phyloP scores from a whole-genome alignment of 2,888 invertebrate species.

The Lochmaea capreae region DNA sequence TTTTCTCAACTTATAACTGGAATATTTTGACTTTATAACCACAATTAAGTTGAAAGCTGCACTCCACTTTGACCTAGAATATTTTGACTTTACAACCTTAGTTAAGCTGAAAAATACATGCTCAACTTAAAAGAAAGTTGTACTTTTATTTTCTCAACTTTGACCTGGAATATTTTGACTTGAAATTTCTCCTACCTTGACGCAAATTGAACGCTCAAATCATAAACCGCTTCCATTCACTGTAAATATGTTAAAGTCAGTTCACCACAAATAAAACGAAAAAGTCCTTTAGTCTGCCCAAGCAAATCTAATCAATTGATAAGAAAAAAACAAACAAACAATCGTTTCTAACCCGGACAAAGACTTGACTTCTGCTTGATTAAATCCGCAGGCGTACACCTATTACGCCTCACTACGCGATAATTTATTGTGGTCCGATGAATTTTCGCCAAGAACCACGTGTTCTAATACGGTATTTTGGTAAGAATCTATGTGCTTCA shows the following conservation, averaged over 20 bases:
- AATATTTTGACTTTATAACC: no score
- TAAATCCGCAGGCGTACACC: slow-evolving; percentile 59
- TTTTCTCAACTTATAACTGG: no score
- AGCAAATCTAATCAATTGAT: slow-evolving; percentile 40
- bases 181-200: slow-evolving; percentile 22
- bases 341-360: slow-evolving; percentile 38
- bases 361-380: slow-evolving; percentile 54
- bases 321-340: slow-evolving; percentile 40
- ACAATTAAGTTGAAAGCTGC: no score
- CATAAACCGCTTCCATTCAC: slow-evolving; percentile 25
- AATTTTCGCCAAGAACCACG: slow-evolving; percentile 59
- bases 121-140: no score
- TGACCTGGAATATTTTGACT: no score
- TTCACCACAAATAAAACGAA: slow-evolving; percentile 27
- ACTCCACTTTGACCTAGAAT: no score
- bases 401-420: slow-evolving; percentile 63
- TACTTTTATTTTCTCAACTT: no score
- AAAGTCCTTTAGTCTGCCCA: slow-evolving; percentile 33
- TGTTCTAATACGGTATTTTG: slow-evolving; percentile 59
- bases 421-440: slow-evolving; percentile 62
- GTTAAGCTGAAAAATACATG: no score
- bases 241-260: slow-evolving; percentile 15
- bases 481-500: slow-evolving; percentile 58
- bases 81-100: no score
- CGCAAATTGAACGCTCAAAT: slow-evolving; percentile 15